These are phyloP conservation scores for Tenodera sinensis DNA, from an alignment of 2,888 invertebrate species.

Conservation along the genomic window DNA sequence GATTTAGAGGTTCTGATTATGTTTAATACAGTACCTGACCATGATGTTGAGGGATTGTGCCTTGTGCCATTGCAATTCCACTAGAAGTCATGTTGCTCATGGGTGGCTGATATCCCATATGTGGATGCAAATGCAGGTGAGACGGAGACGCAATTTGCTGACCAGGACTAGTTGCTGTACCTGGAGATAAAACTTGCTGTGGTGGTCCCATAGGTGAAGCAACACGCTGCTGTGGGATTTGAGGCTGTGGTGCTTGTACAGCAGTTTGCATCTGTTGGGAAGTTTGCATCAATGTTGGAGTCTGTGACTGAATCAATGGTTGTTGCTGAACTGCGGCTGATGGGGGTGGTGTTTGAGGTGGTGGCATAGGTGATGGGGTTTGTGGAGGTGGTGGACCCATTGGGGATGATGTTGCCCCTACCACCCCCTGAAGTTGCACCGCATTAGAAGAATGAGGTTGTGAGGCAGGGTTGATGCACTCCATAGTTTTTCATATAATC, in stretches of 20 bases:
- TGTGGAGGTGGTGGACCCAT: constrained; percentile 12
- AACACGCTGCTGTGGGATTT: background rate
- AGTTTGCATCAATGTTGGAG: constrained; percentile 22
- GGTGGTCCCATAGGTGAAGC: constrained; percentile 25
- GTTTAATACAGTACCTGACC: background rate
- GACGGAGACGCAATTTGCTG: constrained; percentile 5
- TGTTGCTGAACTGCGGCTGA: constrained; percentile 30
- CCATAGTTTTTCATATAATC: background rate
- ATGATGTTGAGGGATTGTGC: background rate
- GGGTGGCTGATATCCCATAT: background rate
- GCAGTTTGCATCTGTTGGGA: background rate
- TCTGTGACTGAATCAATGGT: constrained; percentile 33
- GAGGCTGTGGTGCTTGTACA: background rate
- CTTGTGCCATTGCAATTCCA: background rate
- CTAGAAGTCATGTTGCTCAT: background rate
- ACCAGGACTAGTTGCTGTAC: constrained; percentile 12
- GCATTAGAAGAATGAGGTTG: background rate
- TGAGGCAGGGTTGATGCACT: background rate
- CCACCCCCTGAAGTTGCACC: background rate
- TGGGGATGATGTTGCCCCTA: background rate
- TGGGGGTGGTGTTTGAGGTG: constrained; percentile 19
- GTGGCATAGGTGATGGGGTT: constrained; percentile 18
- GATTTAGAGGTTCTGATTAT: background rate
- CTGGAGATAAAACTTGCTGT: constrained; percentile 20
- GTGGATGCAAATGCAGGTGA: background rate